Evolutionary conservation across 2,888 invertebrate species (phyloP).

Genomic region (Tenthredo mesomela): DNA sequence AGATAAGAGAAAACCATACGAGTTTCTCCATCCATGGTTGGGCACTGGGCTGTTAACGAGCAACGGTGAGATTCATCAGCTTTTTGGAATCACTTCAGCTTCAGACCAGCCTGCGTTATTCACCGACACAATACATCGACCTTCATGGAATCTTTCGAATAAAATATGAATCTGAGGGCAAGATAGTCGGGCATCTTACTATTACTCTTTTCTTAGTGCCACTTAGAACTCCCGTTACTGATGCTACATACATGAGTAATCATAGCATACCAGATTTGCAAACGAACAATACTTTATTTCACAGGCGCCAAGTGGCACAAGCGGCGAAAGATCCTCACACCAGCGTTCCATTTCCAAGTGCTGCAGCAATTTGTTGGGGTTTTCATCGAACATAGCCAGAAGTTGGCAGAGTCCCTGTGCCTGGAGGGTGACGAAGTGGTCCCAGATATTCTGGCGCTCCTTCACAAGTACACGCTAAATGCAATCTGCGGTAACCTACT

Average conservation of each 20-base stretch:
- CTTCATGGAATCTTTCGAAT: neutral
- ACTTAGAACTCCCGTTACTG: no score
- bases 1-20: constrained; percentile 76
- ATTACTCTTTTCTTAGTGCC: neutral
- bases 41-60: constrained; percentile 76
- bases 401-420: constrained; percentile 70
- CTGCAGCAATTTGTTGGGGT: constrained; percentile 77
- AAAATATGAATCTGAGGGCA: neutral
- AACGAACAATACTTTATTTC: neutral
- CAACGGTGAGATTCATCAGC: constrained; percentile 66
- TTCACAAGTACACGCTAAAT: constrained; percentile 83
- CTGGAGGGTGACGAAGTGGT: constrained; percentile 65
- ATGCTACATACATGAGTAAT: no score
- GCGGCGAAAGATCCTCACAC: constrained; percentile 83
- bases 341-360: constrained; percentile 84
- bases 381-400: constrained; percentile 77
- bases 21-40: constrained; percentile 77
- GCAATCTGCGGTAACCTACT: constrained; percentile 83
- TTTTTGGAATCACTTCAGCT: neutral
- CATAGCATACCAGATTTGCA: neutral
- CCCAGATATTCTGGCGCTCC: constrained; percentile 80
- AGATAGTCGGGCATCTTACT: neutral
- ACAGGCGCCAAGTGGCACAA: constrained; percentile 82
- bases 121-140: neutral
- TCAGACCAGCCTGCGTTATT: neutral